Evolutionary conservation across 2,113 vertebrate genomes (phyloP), one percentile per base, ranked within the genome.

Genomic region (Loxodonta africana): DNA sequence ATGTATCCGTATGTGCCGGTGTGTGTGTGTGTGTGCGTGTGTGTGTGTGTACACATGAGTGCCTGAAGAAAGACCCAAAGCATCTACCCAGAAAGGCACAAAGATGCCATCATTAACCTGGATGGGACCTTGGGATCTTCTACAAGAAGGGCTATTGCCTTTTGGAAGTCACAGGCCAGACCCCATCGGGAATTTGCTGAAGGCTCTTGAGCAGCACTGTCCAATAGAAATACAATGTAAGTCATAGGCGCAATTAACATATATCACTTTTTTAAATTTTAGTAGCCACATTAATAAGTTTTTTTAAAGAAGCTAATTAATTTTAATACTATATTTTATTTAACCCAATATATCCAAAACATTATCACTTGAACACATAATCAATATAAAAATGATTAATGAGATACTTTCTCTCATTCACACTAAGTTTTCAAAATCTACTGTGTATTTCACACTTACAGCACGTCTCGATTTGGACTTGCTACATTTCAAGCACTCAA

Each of bases 1-100:
- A 33, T 1, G 2, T 4, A 2, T 8, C 51, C 57, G 14, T 0
- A 14, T 20, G 7, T 0, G 6, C 1, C 8, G 1, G n/a, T 53
- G 77, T 21, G 37, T 37, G n/a, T 53, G 77, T 21, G n/a, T 53
- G 77, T 21, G 2, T 37, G 37, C 2, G n/a, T 53, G 77, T 21
- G n/a, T 53, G 77, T 21, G n/a, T 53, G 77, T 21, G 21, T n/a
- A 53, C 17, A 4, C 1, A 2, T 4, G 17, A 65, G 74, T 0
- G 9, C 25, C 69, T 63, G 8, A 65, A 74, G 20, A 84, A 3
- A 63, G 4, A 33, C 17, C 51, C n/a, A 6, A 41, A 26, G 14
- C 18, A 8, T 5, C 81, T 51, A 30, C 76, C 46, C 46, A 14
- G 44, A 67, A 71, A 90, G 60, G 8, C 77, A 41, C 25, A 6